These are phyloP conservation scores for Petrocephalus microphthalmus DNA, from an alignment of 2,113 vertebrate species.

Conservation along the genomic window DNA sequence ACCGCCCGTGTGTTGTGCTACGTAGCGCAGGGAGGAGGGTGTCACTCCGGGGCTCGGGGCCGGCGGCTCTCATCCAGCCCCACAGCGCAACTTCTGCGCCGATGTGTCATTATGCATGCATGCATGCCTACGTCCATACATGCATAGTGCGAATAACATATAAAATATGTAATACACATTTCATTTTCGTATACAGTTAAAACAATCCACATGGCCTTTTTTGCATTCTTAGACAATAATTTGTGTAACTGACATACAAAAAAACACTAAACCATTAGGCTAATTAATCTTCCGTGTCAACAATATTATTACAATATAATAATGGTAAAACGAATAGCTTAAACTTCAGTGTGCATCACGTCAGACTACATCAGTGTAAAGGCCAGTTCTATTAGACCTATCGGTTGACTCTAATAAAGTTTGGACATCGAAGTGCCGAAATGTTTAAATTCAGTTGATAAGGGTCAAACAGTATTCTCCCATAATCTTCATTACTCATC, in stretches of 20 bases:
- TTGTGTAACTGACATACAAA: neutral
- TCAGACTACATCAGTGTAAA: neutral
- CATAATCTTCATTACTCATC: neutral
- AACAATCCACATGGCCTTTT: neutral
- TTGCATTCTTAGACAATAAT: neutral
- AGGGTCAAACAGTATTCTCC: neutral
- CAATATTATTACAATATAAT: neutral
- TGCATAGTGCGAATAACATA: neutral
- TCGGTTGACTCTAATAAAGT: neutral
- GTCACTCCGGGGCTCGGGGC: neutral
- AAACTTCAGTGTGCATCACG: neutral
- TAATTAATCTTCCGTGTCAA: neutral
- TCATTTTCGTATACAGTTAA: neutral
- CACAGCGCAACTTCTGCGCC: neutral
- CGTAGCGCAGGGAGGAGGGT: neutral
- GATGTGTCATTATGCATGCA: neutral
- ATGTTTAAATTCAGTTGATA: neutral
- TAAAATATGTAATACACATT: neutral
- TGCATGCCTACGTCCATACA: neutral
- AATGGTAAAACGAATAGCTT: neutral
- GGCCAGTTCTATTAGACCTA: neutral
- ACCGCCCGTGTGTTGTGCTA: slow-evolving; percentile 13
- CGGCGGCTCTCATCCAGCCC: neutral
- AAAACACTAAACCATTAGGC: neutral
- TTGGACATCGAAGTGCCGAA: neutral